Evolutionary conservation across 2,888 invertebrate genomes (phyloP).

Genomic region (Meteorus cinctellus): DNA sequence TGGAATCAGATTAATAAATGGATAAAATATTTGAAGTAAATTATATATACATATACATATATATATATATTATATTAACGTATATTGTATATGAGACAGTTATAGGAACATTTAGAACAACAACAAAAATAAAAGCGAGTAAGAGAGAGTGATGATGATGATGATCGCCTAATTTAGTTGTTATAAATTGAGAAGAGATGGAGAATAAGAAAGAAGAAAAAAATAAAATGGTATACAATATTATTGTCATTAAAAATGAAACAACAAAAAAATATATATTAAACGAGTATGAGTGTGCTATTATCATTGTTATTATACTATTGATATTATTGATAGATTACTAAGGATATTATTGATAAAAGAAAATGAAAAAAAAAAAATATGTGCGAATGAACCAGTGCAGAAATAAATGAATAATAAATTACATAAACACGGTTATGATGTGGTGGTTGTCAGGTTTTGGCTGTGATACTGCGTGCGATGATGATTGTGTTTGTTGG

Average conservation of each 20-base stretch:
- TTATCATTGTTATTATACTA: conserved; percentile 2
- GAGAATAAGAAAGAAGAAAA: background rate
- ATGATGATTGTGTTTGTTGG: conserved; percentile 44
- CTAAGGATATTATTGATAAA: background rate
- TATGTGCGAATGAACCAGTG: conserved; percentile 2
- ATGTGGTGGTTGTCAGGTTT: conserved; percentile 59
- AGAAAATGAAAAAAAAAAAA: background rate
- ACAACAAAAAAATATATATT: background rate
- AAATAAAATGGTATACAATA: background rate
- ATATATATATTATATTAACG: background rate
- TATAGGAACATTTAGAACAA: background rate
- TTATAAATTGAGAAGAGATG: background rate
- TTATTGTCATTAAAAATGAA: conserved; percentile 8
- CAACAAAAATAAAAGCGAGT: background rate
- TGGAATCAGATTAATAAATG: conserved; percentile 16
- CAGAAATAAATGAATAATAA: conserved; percentile 18
- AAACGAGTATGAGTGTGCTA: background rate
- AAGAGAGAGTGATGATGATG: background rate
- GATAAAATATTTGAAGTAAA: background rate
- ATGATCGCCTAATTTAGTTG: conserved; percentile 11
- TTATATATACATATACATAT: background rate
- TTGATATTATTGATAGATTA: background rate
- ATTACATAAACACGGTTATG: conserved; percentile 34
- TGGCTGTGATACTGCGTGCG: conserved; percentile 70
- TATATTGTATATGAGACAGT: background rate